Evolutionary conservation across 2,113 vertebrate genomes (phyloP).

Genomic region (Varanus salvator): DNA sequence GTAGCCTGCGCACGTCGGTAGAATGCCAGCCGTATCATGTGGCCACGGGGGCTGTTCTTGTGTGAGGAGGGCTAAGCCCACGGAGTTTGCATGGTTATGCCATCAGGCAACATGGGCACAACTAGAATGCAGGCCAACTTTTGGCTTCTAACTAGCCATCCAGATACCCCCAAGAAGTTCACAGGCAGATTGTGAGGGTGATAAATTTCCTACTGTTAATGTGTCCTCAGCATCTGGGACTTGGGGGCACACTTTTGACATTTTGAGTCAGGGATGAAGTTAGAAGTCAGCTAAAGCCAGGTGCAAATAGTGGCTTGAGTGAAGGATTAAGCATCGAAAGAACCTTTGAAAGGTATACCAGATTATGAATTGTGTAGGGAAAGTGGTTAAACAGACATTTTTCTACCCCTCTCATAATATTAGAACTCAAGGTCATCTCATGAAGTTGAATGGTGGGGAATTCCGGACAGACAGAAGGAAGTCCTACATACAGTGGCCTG

Average conservation of each 20-base stretch:
- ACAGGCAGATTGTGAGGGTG: neutral
- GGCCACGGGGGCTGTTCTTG: neutral
- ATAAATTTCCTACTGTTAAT: neutral
- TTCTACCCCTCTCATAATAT: too few species aligned
- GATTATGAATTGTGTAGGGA: too few species aligned
- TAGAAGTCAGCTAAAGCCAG: too few species aligned
- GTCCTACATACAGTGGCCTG: too few species aligned
- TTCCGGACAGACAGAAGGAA: too few species aligned
- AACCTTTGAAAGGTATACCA: too few species aligned
- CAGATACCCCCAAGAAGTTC: neutral
- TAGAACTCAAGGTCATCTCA: too few species aligned
- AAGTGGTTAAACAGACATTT: too few species aligned
- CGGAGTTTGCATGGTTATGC: neutral
- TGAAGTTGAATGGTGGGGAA: too few species aligned
- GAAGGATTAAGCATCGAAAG: too few species aligned
- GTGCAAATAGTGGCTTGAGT: too few species aligned
- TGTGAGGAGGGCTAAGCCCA: neutral
- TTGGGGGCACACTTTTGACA: neutral
- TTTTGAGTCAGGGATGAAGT: neutral
- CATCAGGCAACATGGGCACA: neutral
- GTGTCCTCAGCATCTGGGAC: neutral
- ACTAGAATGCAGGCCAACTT: neutral
- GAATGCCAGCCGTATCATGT: neutral
- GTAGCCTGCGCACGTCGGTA: neutral
- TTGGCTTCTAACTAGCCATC: neutral